These are phyloP conservation scores for Lutjanus erythropterus DNA, from an alignment of 2,113 vertebrate species.

Conservation along the genomic window DNA sequence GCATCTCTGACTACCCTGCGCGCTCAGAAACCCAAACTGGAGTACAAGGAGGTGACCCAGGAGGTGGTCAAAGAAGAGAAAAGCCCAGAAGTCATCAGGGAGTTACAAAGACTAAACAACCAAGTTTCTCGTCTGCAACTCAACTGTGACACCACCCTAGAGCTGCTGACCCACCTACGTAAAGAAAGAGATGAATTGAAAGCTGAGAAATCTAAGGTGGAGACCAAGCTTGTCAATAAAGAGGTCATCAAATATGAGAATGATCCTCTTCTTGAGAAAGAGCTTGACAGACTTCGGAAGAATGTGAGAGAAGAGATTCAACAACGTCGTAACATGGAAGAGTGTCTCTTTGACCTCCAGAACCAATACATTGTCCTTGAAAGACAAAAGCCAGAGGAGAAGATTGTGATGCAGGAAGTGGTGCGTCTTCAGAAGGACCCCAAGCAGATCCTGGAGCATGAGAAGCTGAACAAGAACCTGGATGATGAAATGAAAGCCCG, in stretches of 20 bases:
- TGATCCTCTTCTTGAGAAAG: constrained; percentile 93
- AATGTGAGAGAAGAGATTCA: constrained; percentile 89
- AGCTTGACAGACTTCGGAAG: constrained; percentile 88
- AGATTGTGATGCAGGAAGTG: constrained; percentile 89
- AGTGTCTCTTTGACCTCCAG: constrained; percentile 89
- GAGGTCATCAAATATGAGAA: constrained; percentile 93
- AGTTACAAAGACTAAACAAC: constrained; percentile 90
- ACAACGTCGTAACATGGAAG: constrained; percentile 88
- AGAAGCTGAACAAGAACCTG: constrained; percentile 86
- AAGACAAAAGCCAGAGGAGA: constrained; percentile 93
- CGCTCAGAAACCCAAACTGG: constrained; percentile 89
- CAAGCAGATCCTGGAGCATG: constrained; percentile 88
- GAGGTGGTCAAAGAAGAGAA: constrained; percentile 93
- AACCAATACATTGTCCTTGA: constrained; percentile 91
- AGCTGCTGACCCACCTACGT: constrained; percentile 87
- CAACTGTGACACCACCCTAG: constrained; percentile 83
- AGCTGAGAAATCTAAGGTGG: constrained; percentile 91
- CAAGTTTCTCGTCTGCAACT: constrained; percentile 89
- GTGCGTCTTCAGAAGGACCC: constrained; percentile 91
- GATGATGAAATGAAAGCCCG: constrained; percentile 89
- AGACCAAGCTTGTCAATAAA: constrained; percentile 90
- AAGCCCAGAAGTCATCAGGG: constrained; percentile 92
- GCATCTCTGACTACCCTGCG: constrained; percentile 84
- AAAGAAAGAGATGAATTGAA: constrained; percentile 92
- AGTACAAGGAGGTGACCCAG: constrained; percentile 91